A percentile compares a stretch with the other conserved stretches of the same genome.
Evolutionary conservation across 2,797 vertebrate genomes (phyloP).

Genomic region (Hemitrygon akajei): DNA sequence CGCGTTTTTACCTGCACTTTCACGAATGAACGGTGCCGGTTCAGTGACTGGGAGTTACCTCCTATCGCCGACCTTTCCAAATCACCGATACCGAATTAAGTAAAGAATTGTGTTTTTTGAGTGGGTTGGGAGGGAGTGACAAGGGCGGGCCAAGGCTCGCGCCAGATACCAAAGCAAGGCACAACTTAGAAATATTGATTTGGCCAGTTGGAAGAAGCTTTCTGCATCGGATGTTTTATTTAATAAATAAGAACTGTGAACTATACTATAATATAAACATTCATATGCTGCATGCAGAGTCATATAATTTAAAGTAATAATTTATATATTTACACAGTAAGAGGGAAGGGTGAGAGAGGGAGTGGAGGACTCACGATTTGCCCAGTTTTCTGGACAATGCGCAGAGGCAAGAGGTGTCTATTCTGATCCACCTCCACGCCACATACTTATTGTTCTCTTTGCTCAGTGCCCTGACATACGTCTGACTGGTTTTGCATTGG

Average conservation of each 20-base stretch:
- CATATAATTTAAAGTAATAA: slow-evolving; percentile 99
- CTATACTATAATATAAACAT: slow-evolving; percentile 95
- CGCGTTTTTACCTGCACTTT: background rate
- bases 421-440: slow-evolving; percentile 93
- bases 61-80: background rate
- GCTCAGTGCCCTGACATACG: slow-evolving; percentile 84
- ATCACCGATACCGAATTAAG: background rate
- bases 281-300: slow-evolving; percentile 98
- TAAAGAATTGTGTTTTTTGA: background rate
- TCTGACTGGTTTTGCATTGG: slow-evolving; percentile 92
- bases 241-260: slow-evolving; percentile 97
- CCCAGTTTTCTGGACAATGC: slow-evolving; percentile 86
- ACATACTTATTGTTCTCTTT: slow-evolving; percentile 68
- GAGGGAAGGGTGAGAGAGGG: slow-evolving; percentile 35
- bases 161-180: slow-evolving; percentile 58
- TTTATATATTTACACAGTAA: slow-evolving; percentile 76
- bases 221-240: slow-evolving; percentile 60
- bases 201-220: slow-evolving; percentile 65
- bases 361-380: slow-evolving; percentile 67
- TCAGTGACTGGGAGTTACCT: background rate
- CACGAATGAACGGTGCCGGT: background rate
- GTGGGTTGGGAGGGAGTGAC: no score
- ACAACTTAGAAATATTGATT: slow-evolving; percentile 68
- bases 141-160: no score
- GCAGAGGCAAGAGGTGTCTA: slow-evolving; percentile 94